These are phyloP conservation scores for Anoplophora glabripennis DNA, from an alignment of 1,140 invertebrate species.

Conservation along the genomic window DNA sequence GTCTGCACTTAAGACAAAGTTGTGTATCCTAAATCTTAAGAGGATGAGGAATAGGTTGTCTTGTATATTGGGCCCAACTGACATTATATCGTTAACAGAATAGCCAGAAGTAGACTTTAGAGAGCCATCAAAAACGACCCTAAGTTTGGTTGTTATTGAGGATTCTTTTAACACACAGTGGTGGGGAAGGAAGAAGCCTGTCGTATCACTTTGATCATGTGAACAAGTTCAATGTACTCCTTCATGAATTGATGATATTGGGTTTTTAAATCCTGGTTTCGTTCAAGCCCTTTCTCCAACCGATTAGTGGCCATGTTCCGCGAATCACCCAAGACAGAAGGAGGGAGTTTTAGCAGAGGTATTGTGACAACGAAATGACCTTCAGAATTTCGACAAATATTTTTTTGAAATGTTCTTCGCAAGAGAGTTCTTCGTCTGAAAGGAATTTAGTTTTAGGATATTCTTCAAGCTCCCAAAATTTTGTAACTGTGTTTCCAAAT, in stretches of 20 bases:
- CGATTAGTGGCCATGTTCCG: constrained; percentile 35
- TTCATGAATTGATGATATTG: constrained; percentile 41
- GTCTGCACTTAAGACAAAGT: constrained; percentile 46
- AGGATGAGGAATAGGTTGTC: constrained; percentile 46
- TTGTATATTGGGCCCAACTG: constrained; percentile 40
- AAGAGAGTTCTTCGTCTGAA: constrained; percentile 31
- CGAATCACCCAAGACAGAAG: constrained; percentile 37
- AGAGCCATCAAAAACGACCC: constrained; percentile 48
- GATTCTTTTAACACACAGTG: constrained; percentile 34
- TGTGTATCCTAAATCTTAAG: constrained; percentile 47
- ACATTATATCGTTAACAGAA: constrained; percentile 39
- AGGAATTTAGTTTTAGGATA: constrained; percentile 13
- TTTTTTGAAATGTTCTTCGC: constrained; percentile 38
- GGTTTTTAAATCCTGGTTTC: constrained; percentile 28
- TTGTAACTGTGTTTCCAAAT: constrained; percentile 18
- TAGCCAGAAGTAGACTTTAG: constrained; percentile 30
- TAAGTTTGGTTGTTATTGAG: constrained; percentile 33
- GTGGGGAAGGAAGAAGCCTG: constrained; percentile 42
- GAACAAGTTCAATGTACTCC: constrained; percentile 42
- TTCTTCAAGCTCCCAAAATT: constrained; percentile 43
- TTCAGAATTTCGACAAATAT: constrained; percentile 20
- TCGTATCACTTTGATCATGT: constrained; percentile 26
- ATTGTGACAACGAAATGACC: constrained; percentile 43
- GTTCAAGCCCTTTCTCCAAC: constrained; percentile 37
- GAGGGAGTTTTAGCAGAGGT: constrained; percentile 37